phyloP scores from a whole-genome alignment of 2,797 vertebrate genomes.

The Pipistrellus pipistrellus region DNA sequence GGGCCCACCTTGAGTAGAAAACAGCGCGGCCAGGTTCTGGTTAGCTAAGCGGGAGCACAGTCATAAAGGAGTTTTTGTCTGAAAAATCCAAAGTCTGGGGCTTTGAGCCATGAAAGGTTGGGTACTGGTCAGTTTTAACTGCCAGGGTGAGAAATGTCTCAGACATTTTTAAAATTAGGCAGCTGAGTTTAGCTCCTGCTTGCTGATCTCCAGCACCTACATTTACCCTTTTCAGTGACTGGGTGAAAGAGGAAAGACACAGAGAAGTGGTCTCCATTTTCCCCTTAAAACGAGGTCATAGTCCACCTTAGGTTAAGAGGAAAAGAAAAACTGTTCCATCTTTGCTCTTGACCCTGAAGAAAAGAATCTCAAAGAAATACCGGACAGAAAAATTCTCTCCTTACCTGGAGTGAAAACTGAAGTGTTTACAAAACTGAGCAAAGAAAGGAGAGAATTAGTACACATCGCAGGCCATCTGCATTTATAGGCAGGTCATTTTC shows the following conservation, averaged over 20 bases:
- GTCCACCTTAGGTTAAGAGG: conserved; percentile 14
- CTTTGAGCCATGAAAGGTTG: conserved; percentile 26
- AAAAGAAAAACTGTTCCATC: conserved; percentile 9
- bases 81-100: not conserved
- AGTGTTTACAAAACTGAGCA: conserved; percentile 15
- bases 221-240: not conserved
- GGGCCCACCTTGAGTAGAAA: conserved; percentile 8
- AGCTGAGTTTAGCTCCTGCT: not conserved
- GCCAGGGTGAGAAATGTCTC: conserved; percentile 8
- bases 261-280: not conserved
- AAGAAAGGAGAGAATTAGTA: conserved; percentile 18
- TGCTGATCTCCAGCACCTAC: not conserved
- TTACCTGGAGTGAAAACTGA: not conserved
- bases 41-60: not conserved
- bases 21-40: conserved; percentile 37
- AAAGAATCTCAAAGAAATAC: conserved; percentile 57
- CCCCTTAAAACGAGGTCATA: not conserved
- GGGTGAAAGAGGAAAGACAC: conserved; percentile 15
- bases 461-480: conserved; percentile 5
- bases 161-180: conserved; percentile 28
- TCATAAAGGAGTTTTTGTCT: conserved; percentile 38
- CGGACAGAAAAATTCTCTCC: not conserved
- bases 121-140: conserved; percentile 14
- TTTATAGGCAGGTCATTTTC: conserved; percentile 4
- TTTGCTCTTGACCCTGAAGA: conserved; percentile 52